phyloP scores from a whole-genome alignment of 2,797 vertebrate genomes.

The Chiloscyllium punctatum region DNA sequence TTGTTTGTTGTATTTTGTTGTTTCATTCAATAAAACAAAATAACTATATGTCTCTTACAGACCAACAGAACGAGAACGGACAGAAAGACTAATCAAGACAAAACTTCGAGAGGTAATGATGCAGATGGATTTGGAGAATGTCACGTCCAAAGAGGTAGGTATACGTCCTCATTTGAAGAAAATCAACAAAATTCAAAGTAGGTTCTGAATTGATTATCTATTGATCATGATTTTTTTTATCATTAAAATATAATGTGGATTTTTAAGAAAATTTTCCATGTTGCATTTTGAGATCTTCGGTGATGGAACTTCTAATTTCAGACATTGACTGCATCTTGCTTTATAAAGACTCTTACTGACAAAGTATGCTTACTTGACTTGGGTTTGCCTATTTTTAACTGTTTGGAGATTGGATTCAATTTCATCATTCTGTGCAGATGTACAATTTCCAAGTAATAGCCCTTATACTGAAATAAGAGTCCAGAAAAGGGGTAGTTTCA shows the following conservation, averaged over 20 bases:
- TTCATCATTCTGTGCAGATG: not conserved
- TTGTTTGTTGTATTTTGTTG: not conserved
- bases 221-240: not conserved
- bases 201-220: not conserved
- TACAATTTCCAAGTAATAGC: not conserved
- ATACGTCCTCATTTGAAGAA: not conserved
- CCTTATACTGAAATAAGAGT: not conserved
- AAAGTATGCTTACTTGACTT: not conserved
- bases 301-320: not conserved
- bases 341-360: not conserved
- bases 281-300: not conserved
- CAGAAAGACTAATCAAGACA: constrained; percentile 83
- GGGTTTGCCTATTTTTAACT: not conserved
- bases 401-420: not conserved
- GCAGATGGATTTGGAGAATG: constrained; percentile 96
- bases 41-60: constrained; percentile 51
- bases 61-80: constrained; percentile 88
- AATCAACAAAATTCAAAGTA: not conserved
- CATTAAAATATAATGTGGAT: not conserved
- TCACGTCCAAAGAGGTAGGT: constrained; percentile 90
- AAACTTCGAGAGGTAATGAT: constrained; percentile 96
- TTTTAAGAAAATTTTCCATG: no score
- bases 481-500: not conserved
- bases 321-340: not conserved
- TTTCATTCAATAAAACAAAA: not conserved